Percentiles rank a stretch among this genome's conserved stretches.
Conservation (phyloP, 2,113 vertebrate species). For the Sphyrna mokarran region DNA sequence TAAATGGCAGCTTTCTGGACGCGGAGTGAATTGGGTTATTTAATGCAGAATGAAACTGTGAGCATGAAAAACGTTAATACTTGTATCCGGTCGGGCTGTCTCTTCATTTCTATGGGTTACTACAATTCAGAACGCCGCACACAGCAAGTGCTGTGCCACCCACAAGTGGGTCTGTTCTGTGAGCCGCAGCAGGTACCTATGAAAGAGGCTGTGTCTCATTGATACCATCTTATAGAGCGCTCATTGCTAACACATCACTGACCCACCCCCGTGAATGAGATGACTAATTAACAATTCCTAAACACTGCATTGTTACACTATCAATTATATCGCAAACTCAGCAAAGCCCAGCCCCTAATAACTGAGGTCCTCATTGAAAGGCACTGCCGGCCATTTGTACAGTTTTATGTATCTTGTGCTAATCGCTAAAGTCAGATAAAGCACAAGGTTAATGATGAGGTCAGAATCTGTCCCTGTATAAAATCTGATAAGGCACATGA, state of each 20-base stretch:
- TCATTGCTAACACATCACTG: conserved; percentile 60
- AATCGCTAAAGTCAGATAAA: conserved; percentile 79
- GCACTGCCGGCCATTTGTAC: conserved; percentile 60
- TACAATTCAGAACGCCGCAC: background rate
- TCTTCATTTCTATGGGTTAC: background rate
- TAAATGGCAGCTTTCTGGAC: background rate
- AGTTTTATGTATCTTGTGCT: conserved; percentile 66
- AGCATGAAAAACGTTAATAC: background rate
- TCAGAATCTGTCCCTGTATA: conserved; percentile 64
- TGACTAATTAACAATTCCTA: conserved; percentile 70
- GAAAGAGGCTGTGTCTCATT: conserved; percentile 45
- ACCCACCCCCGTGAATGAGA: conserved; percentile 63
- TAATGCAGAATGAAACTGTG: background rate
- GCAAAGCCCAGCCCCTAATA: conserved; percentile 66
- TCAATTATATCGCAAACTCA: conserved; percentile 76
- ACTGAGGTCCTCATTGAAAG: conserved; percentile 59
- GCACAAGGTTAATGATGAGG: conserved; percentile 74
- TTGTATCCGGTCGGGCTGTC: background rate
- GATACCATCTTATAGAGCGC: conserved; percentile 49
- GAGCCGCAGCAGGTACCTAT: background rate
- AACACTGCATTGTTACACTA: conserved; percentile 57
- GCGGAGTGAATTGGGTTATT: background rate
- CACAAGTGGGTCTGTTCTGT: conserved; percentile 2
- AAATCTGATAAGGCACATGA: conserved; percentile 75
- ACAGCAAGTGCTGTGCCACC: background rate